Conservation (phyloP, 2,797 vertebrate genomes). For the Graptemys geographica region DNA sequence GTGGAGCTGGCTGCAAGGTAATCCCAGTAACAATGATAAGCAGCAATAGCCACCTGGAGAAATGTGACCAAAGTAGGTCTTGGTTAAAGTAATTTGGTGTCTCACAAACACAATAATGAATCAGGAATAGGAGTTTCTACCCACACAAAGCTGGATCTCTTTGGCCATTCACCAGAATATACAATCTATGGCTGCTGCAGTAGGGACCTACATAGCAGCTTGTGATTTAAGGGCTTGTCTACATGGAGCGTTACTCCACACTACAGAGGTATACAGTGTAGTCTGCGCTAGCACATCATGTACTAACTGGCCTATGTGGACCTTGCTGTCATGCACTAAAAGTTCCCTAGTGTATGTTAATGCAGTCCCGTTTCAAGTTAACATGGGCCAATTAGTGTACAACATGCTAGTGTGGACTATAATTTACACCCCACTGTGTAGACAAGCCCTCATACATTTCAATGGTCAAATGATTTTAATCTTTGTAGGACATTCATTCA, state of each 20-base stretch:
- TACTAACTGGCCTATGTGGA: not conserved
- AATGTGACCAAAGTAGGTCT: not conserved
- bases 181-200: not conserved
- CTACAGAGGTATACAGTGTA: slow-evolving; percentile 40
- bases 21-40: not conserved
- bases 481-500: slow-evolving; percentile 11
- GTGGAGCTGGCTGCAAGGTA: not conserved
- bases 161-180: not conserved
- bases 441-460: not conserved
- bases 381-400: not conserved
- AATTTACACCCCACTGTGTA: not conserved
- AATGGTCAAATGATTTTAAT: slow-evolving; percentile 39
- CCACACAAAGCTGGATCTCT: not conserved
- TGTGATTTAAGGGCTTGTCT: not conserved
- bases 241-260: not conserved
- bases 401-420: not conserved
- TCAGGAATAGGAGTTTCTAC: not conserved
- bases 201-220: not conserved
- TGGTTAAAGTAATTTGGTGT: slow-evolving; percentile 37
- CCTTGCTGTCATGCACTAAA: not conserved
- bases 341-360: not conserved
- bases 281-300: not conserved
- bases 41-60: not conserved
- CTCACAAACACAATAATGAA: slow-evolving; percentile 3
- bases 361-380: not conserved